phyloP scores from a whole-genome alignment of 2,797 vertebrate genomes.

The Tenualosa ilisha region DNA sequence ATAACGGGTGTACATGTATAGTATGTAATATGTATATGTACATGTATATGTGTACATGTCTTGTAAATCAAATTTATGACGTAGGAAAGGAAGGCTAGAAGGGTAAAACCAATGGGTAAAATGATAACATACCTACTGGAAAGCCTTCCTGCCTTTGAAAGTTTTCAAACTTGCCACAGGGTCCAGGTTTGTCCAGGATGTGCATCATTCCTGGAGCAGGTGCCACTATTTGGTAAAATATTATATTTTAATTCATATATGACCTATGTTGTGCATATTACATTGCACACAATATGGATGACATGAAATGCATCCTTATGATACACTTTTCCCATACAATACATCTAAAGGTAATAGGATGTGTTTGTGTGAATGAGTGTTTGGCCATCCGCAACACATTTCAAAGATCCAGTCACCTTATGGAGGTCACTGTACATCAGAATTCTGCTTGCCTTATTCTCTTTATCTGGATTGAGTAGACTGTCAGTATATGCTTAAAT shows the following conservation, averaged over 20 bases:
- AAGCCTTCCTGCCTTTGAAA: slow-evolving; percentile 78
- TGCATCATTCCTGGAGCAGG: slow-evolving; percentile 79
- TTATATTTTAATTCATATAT: slow-evolving; percentile 50
- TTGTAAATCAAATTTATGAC: slow-evolving; percentile 1
- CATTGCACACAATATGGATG: slow-evolving; percentile 73
- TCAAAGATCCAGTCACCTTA: neutral
- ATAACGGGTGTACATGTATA: neutral
- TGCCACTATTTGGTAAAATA: slow-evolving; percentile 69
- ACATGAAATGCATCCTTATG: neutral
- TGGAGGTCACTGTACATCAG: neutral
- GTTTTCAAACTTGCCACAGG: slow-evolving; percentile 78
- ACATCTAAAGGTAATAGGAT: neutral
- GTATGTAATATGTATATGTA: neutral
- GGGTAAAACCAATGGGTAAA: neutral
- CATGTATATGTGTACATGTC: neutral
- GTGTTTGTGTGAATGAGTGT: neutral
- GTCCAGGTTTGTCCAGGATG: slow-evolving; percentile 76
- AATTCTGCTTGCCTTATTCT: neutral
- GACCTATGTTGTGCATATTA: slow-evolving; percentile 57
- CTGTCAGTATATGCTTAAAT: neutral
- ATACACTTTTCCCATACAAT: neutral
- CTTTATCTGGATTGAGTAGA: neutral
- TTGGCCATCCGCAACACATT: neutral
- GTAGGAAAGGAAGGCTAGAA: slow-evolving; percentile 7
- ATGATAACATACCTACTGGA: slow-evolving; percentile 78